phyloP scores from a whole-genome alignment of 2,888 invertebrate genomes.

The Cyrtodaria siliqua region DNA sequence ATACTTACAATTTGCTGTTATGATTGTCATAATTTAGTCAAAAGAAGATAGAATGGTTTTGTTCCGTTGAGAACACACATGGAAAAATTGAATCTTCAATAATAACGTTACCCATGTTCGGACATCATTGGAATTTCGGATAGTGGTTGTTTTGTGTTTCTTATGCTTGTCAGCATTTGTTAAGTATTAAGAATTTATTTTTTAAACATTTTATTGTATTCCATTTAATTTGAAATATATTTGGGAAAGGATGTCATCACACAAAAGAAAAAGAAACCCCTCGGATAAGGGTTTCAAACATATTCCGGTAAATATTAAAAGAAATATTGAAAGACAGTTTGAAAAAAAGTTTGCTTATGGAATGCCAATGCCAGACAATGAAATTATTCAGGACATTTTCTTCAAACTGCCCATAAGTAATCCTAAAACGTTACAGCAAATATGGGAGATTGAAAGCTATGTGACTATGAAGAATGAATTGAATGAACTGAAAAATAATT shows the following conservation, averaged over 20 bases:
- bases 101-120: too few species aligned
- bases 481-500: slow-evolving; percentile 92
- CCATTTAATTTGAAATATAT: too few species aligned
- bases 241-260: slow-evolving; percentile 1
- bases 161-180: too few species aligned
- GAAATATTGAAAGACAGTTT: slow-evolving; percentile 62
- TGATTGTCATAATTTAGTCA: too few species aligned
- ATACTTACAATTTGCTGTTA: too few species aligned
- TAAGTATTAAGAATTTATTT: too few species aligned
- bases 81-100: too few species aligned
- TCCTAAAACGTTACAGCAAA: not conserved
- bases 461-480: slow-evolving; percentile 89
- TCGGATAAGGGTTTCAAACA: not conserved
- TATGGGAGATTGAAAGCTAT: slow-evolving; percentile 57
- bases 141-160: too few species aligned
- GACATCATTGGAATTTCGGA: too few species aligned
- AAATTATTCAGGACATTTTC: not conserved
- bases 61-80: too few species aligned
- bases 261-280: slow-evolving; percentile 4
- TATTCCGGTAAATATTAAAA: slow-evolving; percentile 26
- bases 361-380: not conserved
- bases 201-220: too few species aligned
- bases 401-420: not conserved
- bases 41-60: too few species aligned
- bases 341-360: slow-evolving; percentile 64